Conservation (phyloP, 2,797 vertebrate genomes). For the Glyptemys insculpta region DNA sequence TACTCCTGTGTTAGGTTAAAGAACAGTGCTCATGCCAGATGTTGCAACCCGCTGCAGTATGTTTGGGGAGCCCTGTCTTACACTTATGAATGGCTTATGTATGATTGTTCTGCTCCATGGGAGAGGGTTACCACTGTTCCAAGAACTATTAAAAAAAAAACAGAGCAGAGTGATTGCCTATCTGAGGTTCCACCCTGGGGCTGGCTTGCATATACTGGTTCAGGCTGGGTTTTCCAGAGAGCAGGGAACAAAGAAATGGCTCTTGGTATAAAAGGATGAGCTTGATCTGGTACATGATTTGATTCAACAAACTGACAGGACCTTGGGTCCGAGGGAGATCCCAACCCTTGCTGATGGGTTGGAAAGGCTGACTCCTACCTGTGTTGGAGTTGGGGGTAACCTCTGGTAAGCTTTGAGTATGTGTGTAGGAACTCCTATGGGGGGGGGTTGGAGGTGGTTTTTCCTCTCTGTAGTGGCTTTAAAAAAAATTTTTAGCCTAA, state of each 20-base stretch:
- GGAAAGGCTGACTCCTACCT: neutral
- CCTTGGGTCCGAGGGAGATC: neutral
- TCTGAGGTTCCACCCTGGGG: neutral
- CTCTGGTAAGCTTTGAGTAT: neutral
- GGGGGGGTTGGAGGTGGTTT: accelerated
- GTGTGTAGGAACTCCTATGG: no score
- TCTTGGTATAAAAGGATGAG: neutral
- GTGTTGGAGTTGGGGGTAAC: neutral
- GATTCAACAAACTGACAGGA: neutral
- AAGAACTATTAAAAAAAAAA: neutral
- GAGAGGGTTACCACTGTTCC: neutral
- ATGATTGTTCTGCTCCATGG: neutral
- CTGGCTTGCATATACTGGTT: neutral
- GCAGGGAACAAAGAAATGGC: neutral
- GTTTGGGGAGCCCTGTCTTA: neutral
- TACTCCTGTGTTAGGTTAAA: neutral
- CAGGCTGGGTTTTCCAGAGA: neutral
- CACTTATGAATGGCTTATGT: neutral
- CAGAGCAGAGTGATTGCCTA: no score
- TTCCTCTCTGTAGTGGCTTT: neutral
- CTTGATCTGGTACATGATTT: neutral
- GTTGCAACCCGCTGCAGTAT: neutral
- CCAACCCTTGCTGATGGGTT: neutral
- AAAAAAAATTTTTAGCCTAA: neutral
- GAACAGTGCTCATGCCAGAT: neutral